A percentile compares a stretch with the other conserved stretches of the same genome.
Evolutionary conservation across 2,888 invertebrate species (phyloP).

Genomic region (Myopa testacea): DNA sequence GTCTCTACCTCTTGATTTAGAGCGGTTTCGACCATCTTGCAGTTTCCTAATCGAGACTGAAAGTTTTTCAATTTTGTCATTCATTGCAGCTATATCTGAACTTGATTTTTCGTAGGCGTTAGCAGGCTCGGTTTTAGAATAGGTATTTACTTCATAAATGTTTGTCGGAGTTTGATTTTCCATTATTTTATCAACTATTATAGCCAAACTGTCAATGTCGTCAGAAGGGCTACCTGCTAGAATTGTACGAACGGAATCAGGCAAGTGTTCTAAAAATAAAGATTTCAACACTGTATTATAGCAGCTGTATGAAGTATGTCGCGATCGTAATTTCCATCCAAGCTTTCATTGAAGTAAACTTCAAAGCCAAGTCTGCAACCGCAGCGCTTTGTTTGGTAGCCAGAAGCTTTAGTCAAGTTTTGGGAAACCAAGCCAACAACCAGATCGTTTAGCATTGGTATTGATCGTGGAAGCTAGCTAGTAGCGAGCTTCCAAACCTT

Average conservation of each 20-base stretch:
- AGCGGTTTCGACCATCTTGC: neutral
- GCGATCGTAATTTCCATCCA: too few species aligned
- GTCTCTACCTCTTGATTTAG: neutral
- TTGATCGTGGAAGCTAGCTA: too few species aligned
- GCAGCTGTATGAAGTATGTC: too few species aligned
- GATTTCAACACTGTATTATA: neutral
- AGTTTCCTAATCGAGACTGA: neutral
- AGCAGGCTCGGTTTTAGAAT: neutral
- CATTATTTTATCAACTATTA: neutral
- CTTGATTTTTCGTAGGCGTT: neutral
- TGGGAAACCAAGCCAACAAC: too few species aligned
- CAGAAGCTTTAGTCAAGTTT: too few species aligned
- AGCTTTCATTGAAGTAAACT: too few species aligned
- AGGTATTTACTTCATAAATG: neutral
- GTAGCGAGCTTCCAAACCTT: too few species aligned
- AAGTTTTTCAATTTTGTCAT: neutral
- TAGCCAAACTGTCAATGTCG: neutral
- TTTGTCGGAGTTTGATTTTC: neutral
- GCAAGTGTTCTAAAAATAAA: neutral
- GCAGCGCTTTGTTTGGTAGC: too few species aligned
- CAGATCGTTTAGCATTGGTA: too few species aligned
- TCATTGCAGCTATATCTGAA: neutral
- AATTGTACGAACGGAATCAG: neutral
- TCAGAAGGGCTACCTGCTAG: neutral
- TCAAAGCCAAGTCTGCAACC: too few species aligned